A percentile compares a stretch with the other conserved stretches of the same genome.
Evolutionary conservation across 2,797 vertebrate species (phyloP).

Genomic region (Dermochelys coriacea): DNA sequence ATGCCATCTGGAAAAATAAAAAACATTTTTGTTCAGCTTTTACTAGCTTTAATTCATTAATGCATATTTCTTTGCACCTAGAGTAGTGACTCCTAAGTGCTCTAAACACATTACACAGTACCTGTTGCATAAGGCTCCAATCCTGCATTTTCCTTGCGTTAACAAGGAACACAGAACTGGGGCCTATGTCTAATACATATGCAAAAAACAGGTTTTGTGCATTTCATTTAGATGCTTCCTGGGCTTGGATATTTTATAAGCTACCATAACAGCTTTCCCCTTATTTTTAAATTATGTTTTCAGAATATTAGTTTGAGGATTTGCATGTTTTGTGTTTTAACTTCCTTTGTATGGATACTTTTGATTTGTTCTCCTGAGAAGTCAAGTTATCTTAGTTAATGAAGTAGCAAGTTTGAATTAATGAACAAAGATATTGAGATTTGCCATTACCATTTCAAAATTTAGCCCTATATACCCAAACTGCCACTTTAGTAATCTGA

Average conservation of each 20-base stretch:
- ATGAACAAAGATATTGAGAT: neutral
- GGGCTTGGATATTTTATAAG: neutral
- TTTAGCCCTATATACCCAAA: too few relatives aligned
- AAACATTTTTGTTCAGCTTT: neutral
- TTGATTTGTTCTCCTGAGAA: neutral
- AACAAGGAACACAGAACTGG: rapidly evolving
- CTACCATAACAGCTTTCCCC: rapidly evolving
- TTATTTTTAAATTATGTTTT: neutral
- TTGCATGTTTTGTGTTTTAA: neutral
- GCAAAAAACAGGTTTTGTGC: rapidly evolving
- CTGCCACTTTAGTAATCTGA: neutral
- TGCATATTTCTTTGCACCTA: rapidly evolving
- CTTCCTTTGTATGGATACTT: neutral
- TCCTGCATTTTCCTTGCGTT: rapidly evolving
- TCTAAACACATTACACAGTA: rapidly evolving
- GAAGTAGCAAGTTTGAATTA: neutral
- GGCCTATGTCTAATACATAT: neutral
- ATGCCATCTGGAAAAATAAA: neutral
- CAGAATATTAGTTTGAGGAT: neutral
- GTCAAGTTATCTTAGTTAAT: neutral
- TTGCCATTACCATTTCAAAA: neutral
- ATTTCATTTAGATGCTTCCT: neutral
- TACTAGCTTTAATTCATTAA: neutral
- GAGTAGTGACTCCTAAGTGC: neutral
- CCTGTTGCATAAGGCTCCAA: rapidly evolving